Evolutionary conservation across 2,888 invertebrate genomes (phyloP).

Genomic region (Pandemis corylana): DNA sequence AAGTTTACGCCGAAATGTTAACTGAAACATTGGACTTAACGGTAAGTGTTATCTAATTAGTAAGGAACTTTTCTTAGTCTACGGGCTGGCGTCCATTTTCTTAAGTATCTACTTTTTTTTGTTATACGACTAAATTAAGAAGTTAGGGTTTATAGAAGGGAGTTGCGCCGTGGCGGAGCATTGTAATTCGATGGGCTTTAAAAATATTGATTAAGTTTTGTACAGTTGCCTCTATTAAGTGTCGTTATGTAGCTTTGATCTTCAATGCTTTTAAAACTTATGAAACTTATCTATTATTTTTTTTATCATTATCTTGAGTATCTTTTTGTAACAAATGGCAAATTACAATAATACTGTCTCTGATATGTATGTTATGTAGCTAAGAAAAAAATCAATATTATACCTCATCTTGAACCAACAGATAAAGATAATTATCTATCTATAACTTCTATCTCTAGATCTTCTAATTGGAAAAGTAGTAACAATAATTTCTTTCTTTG

Average conservation of each 20-base stretch:
- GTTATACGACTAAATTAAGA: constrained; percentile 54
- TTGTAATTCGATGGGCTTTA: constrained; percentile 52
- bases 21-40: constrained; percentile 68
- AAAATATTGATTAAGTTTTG: constrained; percentile 51
- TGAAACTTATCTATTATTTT: background rate
- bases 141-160: constrained; percentile 45
- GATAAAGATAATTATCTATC: too few species aligned
- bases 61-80: constrained; percentile 34
- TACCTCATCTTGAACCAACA: too few species aligned
- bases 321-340: background rate
- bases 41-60: constrained; percentile 59
- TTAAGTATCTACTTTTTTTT: constrained; percentile 48
- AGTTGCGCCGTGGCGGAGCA: constrained; percentile 34
- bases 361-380: too few species aligned
- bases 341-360: too few species aligned
- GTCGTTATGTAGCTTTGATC: background rate
- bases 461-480: too few species aligned
- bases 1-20: constrained; percentile 79
- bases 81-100: constrained; percentile 65
- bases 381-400: too few species aligned
- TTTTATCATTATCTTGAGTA: background rate
- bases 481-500: too few species aligned
- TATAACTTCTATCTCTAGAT: too few species aligned
- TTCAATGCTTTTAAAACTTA: background rate
- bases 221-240: background rate